These are phyloP conservation scores for Conistra vaccinii DNA, from an alignment of 2,888 invertebrate species.

Conservation along the genomic window DNA sequence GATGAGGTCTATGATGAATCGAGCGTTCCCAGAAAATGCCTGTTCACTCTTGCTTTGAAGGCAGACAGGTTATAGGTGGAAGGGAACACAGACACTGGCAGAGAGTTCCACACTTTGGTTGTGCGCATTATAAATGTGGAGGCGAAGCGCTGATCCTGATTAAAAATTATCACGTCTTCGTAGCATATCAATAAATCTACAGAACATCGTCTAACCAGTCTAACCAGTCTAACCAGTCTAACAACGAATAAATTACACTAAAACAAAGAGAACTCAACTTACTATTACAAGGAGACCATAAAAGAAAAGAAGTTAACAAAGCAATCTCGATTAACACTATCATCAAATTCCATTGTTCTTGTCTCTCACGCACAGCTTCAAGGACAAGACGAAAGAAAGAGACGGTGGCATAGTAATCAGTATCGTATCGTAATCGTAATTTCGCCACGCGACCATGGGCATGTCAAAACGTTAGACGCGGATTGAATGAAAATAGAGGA, in stretches of 20 bases:
- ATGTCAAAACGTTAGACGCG: conserved; percentile 64
- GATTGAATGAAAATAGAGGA: conserved; percentile 57
- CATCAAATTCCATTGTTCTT: conserved; percentile 38
- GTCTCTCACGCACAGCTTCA: conserved; percentile 52
- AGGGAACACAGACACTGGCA: too few species aligned
- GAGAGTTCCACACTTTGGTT: too few species aligned
- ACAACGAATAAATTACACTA: conserved; percentile 22
- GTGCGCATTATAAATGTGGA: too few species aligned
- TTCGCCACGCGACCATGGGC: conserved; percentile 67
- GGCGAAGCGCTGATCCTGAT: too few species aligned
- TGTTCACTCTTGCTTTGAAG: too few species aligned
- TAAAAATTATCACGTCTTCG: background rate
- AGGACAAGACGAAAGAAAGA: conserved; percentile 60
- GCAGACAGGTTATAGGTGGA: too few species aligned
- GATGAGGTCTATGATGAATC: too few species aligned
- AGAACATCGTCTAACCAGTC: conserved; percentile 8
- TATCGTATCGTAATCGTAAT: conserved; percentile 62
- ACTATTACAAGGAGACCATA: conserved; percentile 51
- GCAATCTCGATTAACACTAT: conserved; percentile 48
- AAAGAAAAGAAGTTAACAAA: conserved; percentile 51
- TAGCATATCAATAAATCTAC: background rate
- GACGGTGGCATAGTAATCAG: conserved; percentile 54
- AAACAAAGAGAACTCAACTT: conserved; percentile 39
- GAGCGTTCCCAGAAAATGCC: too few species aligned
- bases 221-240: too few species aligned